A percentile compares a stretch with the other conserved stretches of the same genome.
Evolutionary conservation across 2,797 vertebrate species (phyloP).

Genomic region (Gymnopithys bicolor): DNA sequence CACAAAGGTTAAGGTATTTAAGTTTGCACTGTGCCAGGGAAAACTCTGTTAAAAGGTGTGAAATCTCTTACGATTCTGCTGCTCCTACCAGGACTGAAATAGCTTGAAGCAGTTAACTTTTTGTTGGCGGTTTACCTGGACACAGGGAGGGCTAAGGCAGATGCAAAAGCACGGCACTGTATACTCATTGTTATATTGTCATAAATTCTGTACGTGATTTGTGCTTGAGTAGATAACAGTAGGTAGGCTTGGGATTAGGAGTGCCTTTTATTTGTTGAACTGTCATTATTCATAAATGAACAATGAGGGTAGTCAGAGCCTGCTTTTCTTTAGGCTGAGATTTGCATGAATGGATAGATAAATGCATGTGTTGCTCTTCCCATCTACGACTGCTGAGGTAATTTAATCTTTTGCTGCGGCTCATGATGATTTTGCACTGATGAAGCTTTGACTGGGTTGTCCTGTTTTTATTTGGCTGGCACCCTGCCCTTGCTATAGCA

Average conservation of each 20-base stretch:
- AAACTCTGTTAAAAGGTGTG: not conserved
- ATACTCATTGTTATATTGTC: not conserved
- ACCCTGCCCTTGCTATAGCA: conserved; percentile 22
- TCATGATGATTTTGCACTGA: not conserved
- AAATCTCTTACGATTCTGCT: not conserved
- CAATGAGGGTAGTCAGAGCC: not conserved
- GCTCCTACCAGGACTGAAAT: not conserved
- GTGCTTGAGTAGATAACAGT: not conserved
- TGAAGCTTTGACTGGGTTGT: conserved; percentile 19
- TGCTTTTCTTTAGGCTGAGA: not conserved
- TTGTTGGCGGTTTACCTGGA: not conserved
- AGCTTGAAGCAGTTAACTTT: not conserved
- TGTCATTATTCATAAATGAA: not conserved
- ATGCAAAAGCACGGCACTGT: not conserved
- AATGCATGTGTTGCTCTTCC: not conserved
- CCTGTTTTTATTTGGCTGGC: conserved; percentile 47
- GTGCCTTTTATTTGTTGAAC: not conserved
- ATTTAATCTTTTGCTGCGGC: conserved; percentile 12
- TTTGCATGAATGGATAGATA: not conserved
- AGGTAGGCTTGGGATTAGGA: not conserved
- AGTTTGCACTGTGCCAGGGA: not conserved
- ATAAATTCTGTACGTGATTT: not conserved
- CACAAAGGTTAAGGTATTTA: not conserved
- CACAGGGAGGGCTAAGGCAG: not conserved
- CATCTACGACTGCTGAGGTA: not conserved